A percentile compares a stretch with the other conserved stretches of the same genome.
These are phyloP conservation scores for Sisor rabdophorus DNA, from an alignment of 2,113 vertebrate genomes.

Conservation along the genomic window DNA sequence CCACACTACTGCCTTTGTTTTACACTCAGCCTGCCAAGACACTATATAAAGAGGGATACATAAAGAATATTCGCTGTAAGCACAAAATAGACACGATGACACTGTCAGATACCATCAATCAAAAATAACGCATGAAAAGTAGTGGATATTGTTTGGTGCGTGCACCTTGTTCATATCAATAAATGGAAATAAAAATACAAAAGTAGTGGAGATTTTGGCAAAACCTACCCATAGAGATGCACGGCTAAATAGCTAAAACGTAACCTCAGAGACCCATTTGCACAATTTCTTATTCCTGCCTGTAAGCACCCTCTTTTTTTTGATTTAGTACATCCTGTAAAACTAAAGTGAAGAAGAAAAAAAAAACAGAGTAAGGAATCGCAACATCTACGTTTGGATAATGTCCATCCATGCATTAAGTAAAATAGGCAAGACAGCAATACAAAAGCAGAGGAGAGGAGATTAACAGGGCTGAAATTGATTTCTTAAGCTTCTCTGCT, in stretches of 20 bases:
- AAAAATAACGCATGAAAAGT: slow-evolving; percentile 2
- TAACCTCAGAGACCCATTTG: not conserved
- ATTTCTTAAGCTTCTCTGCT: slow-evolving; percentile 67
- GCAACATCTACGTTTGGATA: slow-evolving; percentile 45
- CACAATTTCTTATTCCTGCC: slow-evolving; percentile 19
- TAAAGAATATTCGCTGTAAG: slow-evolving; percentile 30
- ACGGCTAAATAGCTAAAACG: slow-evolving; percentile 3
- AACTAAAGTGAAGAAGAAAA: slow-evolving; percentile 26
- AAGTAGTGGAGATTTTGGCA: not conserved
- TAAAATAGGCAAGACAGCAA: slow-evolving; percentile 50
- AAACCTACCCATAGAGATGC: not conserved
- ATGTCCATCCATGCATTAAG: slow-evolving; percentile 48
- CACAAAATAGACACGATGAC: slow-evolving; percentile 11
- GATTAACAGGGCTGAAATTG: slow-evolving; percentile 64
- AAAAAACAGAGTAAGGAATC: not conserved
- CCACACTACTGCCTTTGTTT: slow-evolving; percentile 49
- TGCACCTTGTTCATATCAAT: not conserved
- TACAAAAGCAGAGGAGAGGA: slow-evolving; percentile 59
- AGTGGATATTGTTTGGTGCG: too few species aligned
- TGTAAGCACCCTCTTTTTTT: slow-evolving; percentile 31
- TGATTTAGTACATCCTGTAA: slow-evolving; percentile 30
- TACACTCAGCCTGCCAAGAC: slow-evolving; percentile 45
- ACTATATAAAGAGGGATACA: slow-evolving; percentile 55
- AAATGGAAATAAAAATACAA: not conserved
- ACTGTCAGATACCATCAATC: slow-evolving; percentile 25